Conservation (phyloP, 2,113 vertebrate genomes). For the Elachura formosa region DNA sequence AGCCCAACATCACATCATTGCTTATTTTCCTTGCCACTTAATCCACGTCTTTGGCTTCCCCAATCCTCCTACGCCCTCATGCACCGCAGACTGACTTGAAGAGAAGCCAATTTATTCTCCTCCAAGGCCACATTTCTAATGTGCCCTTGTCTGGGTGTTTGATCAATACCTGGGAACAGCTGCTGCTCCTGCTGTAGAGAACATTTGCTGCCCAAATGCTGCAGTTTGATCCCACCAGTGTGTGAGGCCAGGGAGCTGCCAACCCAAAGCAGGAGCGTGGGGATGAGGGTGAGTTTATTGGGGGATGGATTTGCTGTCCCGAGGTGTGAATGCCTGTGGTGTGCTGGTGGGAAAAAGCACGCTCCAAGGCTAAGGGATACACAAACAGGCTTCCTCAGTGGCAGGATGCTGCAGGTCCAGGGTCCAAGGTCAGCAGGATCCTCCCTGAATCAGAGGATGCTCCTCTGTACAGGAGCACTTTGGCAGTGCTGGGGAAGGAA, state of each 20-base stretch:
- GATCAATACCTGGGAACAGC: not conserved
- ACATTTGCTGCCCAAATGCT: not conserved
- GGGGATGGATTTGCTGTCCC: not conserved
- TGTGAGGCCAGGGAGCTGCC: not conserved
- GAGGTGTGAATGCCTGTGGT: fast-evolving
- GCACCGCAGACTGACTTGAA: not conserved
- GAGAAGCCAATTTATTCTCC: not conserved
- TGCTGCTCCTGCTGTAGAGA: not conserved
- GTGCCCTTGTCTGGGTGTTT: not conserved
- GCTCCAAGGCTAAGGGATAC: not conserved
- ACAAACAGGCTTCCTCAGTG: not conserved
- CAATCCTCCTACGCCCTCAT: not conserved
- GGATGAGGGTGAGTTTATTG: not conserved
- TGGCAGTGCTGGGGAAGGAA: not conserved
- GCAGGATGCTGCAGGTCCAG: not conserved
- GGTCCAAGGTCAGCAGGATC: not conserved
- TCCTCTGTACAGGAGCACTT: fast-evolving
- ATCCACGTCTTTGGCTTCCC: not conserved
- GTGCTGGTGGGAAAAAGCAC: not conserved
- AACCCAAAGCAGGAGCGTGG: not conserved
- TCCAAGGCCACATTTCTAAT: not conserved
- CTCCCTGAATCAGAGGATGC: not conserved
- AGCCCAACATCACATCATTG: not conserved
- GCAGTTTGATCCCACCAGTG: fast-evolving
- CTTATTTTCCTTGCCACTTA: not conserved